phyloP scores from a whole-genome alignment of 1,140 invertebrate genomes.

The Apis laboriosa region DNA sequence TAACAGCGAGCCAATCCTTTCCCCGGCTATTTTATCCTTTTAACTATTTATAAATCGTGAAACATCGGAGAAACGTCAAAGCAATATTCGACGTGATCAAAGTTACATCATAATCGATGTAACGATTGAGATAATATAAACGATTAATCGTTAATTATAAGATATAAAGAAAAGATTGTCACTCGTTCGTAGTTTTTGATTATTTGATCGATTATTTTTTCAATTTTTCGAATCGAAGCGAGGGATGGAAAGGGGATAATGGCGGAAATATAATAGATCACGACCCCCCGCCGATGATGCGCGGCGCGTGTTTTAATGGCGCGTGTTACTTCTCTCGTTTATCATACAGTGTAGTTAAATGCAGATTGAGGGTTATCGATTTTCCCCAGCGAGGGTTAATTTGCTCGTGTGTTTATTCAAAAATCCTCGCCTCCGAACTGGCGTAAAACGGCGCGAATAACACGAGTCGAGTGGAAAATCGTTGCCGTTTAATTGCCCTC shows the following conservation, averaged over 20 bases:
- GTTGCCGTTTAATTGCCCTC: too few species aligned
- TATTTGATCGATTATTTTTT: too few species aligned
- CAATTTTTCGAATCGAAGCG: background rate
- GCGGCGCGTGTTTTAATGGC: conserved; percentile 1
- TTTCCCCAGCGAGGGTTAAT: background rate
- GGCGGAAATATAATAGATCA: too few species aligned
- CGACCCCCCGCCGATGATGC: background rate
- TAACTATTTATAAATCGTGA: background rate
- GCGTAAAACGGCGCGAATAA: background rate
- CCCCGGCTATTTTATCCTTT: background rate
- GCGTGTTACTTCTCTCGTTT: background rate
- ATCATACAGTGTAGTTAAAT: conserved; percentile 10
- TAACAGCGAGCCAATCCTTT: background rate
- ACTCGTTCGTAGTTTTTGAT: background rate
- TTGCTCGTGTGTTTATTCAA: conserved; percentile 15
- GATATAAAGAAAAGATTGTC: too few species aligned
- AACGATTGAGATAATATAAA: too few species aligned
- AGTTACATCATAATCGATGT: too few species aligned
- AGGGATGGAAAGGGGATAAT: background rate
- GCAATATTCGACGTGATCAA: too few species aligned
- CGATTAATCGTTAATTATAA: too few species aligned
- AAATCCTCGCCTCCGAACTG: background rate
- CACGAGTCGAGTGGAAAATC: background rate
- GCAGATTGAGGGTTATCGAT: conserved; percentile 22
- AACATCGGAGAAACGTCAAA: too few species aligned